Evolutionary conservation across 2,113 vertebrate species (phyloP).

Genomic region (Nerophis ophidion): DNA sequence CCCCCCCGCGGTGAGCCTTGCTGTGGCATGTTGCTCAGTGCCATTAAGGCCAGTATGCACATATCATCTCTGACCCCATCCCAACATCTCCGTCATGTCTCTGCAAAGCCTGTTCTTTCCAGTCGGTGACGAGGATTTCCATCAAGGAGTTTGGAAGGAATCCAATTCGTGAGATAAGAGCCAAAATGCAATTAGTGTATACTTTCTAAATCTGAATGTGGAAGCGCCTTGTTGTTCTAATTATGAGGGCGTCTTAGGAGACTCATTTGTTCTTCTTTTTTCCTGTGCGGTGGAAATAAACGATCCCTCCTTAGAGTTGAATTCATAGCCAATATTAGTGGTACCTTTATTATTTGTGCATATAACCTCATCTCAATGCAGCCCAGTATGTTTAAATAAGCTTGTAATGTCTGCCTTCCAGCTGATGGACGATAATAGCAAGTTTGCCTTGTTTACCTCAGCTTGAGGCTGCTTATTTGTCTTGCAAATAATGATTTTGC

Average conservation of each 20-base stretch:
- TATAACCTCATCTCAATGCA: constrained; percentile 23
- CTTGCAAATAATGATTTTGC: constrained; percentile 13
- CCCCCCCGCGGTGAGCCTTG: constrained; percentile 18
- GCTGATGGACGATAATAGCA: constrained; percentile 38
- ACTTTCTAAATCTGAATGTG: constrained; percentile 48
- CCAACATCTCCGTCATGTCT: constrained; percentile 14
- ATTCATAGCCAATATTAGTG: constrained; percentile 28
- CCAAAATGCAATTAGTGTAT: constrained; percentile 56
- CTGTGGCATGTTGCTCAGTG: constrained; percentile 23
- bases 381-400: constrained; percentile 22
- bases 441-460: constrained; percentile 28
- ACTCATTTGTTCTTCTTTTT: neutral
- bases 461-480: constrained; percentile 27
- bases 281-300: constrained; percentile 9
- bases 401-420: constrained; percentile 8
- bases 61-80: constrained; percentile 34
- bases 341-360: constrained; percentile 15
- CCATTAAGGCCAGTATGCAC: constrained; percentile 29
- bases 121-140: constrained; percentile 30
- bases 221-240: constrained; percentile 39
- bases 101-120: constrained; percentile 4
- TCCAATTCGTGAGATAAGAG: constrained; percentile 57
- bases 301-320: constrained; percentile 17
- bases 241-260: constrained; percentile 34
- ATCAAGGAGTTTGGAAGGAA: constrained; percentile 36